Evolutionary conservation across 2,113 vertebrate species (phyloP).

Genomic region (Paramisgurnus dabryanus): DNA sequence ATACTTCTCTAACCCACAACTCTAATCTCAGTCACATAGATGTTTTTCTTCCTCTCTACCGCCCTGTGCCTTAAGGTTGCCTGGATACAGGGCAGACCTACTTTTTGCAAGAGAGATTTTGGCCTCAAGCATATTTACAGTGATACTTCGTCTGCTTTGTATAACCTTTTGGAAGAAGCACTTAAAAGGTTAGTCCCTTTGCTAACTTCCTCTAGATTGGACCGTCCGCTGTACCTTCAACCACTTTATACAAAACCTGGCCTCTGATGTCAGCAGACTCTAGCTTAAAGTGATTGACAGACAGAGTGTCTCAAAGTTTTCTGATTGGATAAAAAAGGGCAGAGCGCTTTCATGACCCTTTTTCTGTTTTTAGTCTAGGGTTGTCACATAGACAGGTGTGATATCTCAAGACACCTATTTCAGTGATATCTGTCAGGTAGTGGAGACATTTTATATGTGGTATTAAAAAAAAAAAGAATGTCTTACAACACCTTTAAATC

Average conservation of each 20-base stretch:
- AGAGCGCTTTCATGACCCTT: too few relatives aligned
- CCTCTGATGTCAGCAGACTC: too few relatives aligned
- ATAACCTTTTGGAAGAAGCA: not conserved
- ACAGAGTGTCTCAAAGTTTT: not conserved
- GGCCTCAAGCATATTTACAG: not conserved
- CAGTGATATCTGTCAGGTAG: too few relatives aligned
- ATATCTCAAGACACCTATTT: too few relatives aligned
- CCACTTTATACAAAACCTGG: too few relatives aligned
- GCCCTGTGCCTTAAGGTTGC: not conserved
- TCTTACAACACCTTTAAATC: constrained; percentile 8
- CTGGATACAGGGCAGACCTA: not conserved
- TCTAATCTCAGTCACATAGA: constrained; percentile 19
- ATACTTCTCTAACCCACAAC: constrained; percentile 40
- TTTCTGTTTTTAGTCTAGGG: not conserved
- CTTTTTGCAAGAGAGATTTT: not conserved
- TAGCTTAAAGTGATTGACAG: not conserved
- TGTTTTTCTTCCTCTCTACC: constrained; percentile 4
- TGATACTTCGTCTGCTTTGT: not conserved
- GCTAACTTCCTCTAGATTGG: not conserved
- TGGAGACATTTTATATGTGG: too few relatives aligned
- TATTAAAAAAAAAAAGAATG: too few relatives aligned
- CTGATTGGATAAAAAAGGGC: not conserved
- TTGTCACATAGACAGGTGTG: not conserved
- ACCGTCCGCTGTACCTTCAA: not conserved
- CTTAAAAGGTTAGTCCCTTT: not conserved